Evolutionary conservation across 2,113 vertebrate species (phyloP).

Genomic region (Alectura lathami): DNA sequence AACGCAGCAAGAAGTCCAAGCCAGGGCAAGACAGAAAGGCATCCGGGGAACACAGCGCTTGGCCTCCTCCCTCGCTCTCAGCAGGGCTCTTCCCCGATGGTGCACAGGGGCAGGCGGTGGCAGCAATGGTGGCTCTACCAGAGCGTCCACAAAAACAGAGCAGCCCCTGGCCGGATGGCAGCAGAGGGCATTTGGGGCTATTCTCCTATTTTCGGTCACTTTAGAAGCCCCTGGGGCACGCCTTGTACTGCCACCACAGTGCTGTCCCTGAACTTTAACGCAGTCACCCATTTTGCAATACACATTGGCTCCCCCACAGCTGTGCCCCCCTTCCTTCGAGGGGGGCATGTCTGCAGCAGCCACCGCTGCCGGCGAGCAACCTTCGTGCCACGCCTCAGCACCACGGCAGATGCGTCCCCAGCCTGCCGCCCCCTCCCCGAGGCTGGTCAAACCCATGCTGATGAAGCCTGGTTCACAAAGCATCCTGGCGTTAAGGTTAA

Average conservation of each 20-base stretch:
- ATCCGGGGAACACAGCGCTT: background rate
- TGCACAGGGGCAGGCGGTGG: background rate
- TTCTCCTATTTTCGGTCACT: background rate
- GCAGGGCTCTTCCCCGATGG: background rate
- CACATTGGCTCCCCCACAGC: background rate
- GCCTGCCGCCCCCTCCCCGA: background rate
- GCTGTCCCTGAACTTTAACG: background rate
- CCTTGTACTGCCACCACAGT: rapidly evolving
- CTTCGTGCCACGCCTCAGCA: background rate
- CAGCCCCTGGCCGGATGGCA: rapidly evolving
- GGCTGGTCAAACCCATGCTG: slow-evolving; percentile 24
- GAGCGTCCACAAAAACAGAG: background rate
- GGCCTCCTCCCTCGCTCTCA: background rate
- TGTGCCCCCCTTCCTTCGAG: background rate
- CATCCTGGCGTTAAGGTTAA: slow-evolving; percentile 52
- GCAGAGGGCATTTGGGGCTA: background rate
- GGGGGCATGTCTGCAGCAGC: background rate
- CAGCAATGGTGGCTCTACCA: background rate
- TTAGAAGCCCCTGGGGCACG: background rate
- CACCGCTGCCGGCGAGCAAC: background rate
- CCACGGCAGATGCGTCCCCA: background rate
- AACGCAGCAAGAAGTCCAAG: background rate
- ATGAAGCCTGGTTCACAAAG: slow-evolving; percentile 51
- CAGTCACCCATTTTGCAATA: background rate
- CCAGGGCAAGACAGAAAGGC: background rate